Percentiles rank a stretch among this genome's conserved stretches.
Evolutionary conservation across 2,113 vertebrate species (phyloP).

Genomic region (Tursiops truncatus): DNA sequence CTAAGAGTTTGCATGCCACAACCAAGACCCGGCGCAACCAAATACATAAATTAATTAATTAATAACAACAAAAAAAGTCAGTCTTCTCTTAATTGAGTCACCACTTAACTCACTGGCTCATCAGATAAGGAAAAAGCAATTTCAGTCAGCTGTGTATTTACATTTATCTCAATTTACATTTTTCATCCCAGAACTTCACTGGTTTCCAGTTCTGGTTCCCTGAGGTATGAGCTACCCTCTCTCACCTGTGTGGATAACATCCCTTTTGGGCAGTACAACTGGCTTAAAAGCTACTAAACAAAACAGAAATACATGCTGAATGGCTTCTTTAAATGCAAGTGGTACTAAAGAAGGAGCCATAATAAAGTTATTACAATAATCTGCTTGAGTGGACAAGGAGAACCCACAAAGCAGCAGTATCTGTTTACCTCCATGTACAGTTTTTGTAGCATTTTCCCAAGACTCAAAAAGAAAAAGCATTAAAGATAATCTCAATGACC

Average conservation of each 20-base stretch:
- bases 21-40: not conserved
- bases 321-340: not conserved
- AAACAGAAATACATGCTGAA: slow-evolving; percentile 17
- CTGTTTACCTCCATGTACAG: not conserved
- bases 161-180: slow-evolving; percentile 28
- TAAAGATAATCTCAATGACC: slow-evolving; percentile 11
- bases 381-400: not conserved
- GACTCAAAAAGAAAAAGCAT: not conserved
- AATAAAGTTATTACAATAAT: not conserved
- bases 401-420: not conserved
- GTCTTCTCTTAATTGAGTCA: not conserved
- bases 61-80: not conserved
- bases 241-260: not conserved
- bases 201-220: not conserved
- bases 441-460: not conserved
- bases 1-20: too few relatives aligned
- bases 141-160: not conserved
- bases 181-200: not conserved
- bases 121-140: slow-evolving; percentile 31
- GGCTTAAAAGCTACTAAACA: not conserved
- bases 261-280: not conserved
- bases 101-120: not conserved
- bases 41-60: not conserved
- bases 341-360: not conserved
- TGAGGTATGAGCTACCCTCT: not conserved